Evolutionary conservation across 2,888 invertebrate species (phyloP).

Genomic region (Phoronis australis): DNA sequence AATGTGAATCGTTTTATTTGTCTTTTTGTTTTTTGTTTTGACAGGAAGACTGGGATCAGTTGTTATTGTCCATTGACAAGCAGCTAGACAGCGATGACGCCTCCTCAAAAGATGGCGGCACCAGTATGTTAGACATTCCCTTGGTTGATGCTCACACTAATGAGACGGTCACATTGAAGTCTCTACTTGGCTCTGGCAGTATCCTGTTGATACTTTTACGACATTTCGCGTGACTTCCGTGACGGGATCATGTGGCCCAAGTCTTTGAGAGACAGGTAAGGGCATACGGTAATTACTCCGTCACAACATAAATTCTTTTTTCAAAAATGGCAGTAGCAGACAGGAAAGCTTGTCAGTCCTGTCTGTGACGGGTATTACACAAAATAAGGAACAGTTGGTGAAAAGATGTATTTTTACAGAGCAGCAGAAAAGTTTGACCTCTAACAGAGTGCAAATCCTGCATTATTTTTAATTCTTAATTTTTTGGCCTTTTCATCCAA

Average conservation of each 20-base stretch:
- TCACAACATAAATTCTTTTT: too few species aligned
- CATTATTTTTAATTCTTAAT: too few species aligned
- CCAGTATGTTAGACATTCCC: slow-evolving; percentile 20
- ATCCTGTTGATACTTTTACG: slow-evolving; percentile 33
- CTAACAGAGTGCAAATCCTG: too few species aligned
- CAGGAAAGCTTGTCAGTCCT: too few species aligned
- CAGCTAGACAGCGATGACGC: slow-evolving; percentile 10
- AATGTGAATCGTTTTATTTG: too few species aligned
- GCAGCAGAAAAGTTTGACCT: slow-evolving; percentile 20
- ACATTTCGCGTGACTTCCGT: slow-evolving; percentile 49
- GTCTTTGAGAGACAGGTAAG: slow-evolving; percentile 21
- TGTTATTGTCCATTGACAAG: slow-evolving; percentile 25
- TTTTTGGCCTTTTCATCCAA: too few species aligned
- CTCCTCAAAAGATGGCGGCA: slow-evolving; percentile 17
- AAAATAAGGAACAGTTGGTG: too few species aligned
- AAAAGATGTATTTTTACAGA: too few species aligned
- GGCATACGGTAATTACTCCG: too few species aligned
- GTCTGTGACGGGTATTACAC: too few species aligned
- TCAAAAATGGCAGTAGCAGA: too few species aligned
- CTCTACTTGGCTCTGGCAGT: slow-evolving; percentile 14
- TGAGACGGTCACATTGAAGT: slow-evolving; percentile 17
- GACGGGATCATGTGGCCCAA: slow-evolving; percentile 38
- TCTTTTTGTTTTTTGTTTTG: background rate
- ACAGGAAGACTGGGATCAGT: slow-evolving; percentile 32
- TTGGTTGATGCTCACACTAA: slow-evolving; percentile 28